Evolutionary conservation across 2,888 invertebrate genomes (phyloP), one percentile per base, ranked within the genome.

Genomic region (Platypus cylindrus): DNA sequence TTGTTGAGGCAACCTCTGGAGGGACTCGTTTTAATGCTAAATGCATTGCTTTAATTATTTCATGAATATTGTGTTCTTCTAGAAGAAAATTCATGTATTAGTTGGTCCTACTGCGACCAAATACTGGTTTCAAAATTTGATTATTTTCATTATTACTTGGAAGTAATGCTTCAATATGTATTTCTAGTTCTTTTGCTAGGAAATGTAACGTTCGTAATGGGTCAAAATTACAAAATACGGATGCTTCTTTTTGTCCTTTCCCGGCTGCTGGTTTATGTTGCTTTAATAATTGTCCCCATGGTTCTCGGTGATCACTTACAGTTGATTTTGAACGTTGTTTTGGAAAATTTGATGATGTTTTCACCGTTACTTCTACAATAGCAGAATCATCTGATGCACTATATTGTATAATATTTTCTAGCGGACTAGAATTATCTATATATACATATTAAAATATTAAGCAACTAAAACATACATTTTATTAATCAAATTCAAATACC

Each of bases 141-240:
- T 32, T 8, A 25, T 17, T 25, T 26, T 17, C 11, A 16, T 9
- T 49, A 16, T 14, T 49, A 60, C 60, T 48, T 41, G 55, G 52
- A 12, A 53, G 26, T 37, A 45, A 30, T 14, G 45, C 40, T 32
- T 51, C 46, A 13, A 63, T 35, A 39, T 58, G 57, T 13, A 47
- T 48, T 30, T 58, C 53, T 32, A 63, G 43, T 41, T 63, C 63
- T 37, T 55, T 58, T 2, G 58, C 53, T 18, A 63, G 46, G 46
- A 62, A 62, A 46, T 62, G 62, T 32, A 63, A 37, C 2, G 60
- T 61, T 5, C 60, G 44, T 32, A 63, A 46, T 1, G 63, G 62
- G 46, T 63, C 61, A 44, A 58, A 61, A 41, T 48, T 53, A 32
- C 50, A 52, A 43, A 60, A 62, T 12, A 50, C 45, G 8, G 57